phyloP scores from a whole-genome alignment of 2,888 invertebrate genomes.

The Proisotoma minuta region DNA sequence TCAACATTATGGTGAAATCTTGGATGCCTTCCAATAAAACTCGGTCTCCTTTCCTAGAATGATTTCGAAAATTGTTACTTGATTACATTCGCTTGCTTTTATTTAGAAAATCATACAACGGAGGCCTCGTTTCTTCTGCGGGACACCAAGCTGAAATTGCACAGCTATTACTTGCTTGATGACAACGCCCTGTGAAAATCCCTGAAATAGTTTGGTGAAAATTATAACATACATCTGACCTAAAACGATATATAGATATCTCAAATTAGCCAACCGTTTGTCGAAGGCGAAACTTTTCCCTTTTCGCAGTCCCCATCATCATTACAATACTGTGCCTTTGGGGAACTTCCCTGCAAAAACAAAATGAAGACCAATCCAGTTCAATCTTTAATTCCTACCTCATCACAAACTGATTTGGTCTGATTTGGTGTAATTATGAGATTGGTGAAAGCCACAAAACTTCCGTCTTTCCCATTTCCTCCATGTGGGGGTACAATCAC shows the following conservation, averaged over 20 bases:
- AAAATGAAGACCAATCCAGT: constrained; percentile 20
- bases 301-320: constrained; percentile 15
- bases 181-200: constrained; percentile 52
- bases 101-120: constrained; percentile 2
- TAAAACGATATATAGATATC: too few relatives aligned
- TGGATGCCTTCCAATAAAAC: constrained; percentile 28
- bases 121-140: constrained; percentile 49
- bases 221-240: too few relatives aligned
- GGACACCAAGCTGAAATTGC: constrained; percentile 54
- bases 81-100: too few relatives aligned
- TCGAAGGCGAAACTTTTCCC: constrained; percentile 30
- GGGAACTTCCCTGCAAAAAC: neutral
- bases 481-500: constrained; percentile 53
- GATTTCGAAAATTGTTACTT: neutral
- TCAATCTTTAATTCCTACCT: too few relatives aligned
- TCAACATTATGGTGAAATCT: constrained; percentile 34
- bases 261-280: too few relatives aligned
- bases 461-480: constrained; percentile 51
- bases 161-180: constrained; percentile 49
- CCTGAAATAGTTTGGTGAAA: constrained; percentile 51
- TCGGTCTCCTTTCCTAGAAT: constrained; percentile 22
- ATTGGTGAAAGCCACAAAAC: constrained; percentile 55
- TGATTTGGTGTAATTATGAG: constrained; percentile 53
- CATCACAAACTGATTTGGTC: constrained; percentile 50
- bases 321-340: neutral